These are phyloP conservation scores for Brachypodius melanocephalos DNA, from an alignment of 2,113 vertebrate genomes.

Conservation along the genomic window DNA sequence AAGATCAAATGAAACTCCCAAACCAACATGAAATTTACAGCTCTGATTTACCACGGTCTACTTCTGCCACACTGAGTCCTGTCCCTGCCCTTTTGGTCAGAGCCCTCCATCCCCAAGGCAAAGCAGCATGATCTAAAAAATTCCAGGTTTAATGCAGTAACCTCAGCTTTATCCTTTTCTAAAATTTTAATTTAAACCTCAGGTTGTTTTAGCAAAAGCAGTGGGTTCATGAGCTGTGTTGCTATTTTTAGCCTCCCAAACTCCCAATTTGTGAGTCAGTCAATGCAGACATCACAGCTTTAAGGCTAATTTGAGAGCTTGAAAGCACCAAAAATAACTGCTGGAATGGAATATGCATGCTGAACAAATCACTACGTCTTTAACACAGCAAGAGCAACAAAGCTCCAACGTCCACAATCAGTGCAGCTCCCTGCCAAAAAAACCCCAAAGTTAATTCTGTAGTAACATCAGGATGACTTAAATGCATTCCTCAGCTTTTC, in stretches of 20 bases:
- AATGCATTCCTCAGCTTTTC: neutral
- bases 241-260: neutral
- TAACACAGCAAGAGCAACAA: neutral
- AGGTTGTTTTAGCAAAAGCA: neutral
- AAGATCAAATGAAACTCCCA: neutral
- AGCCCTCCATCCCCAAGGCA: neutral
- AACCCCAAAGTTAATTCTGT: neutral
- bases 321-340: conserved; percentile 30
- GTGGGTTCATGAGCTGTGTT: neutral
- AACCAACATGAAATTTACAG: neutral
- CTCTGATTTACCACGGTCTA: neutral
- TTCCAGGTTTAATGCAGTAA: neutral
- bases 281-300: neutral
- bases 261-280: neutral
- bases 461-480: neutral
- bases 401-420: neutral
- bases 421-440: neutral
- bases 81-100: neutral
- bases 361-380: conserved; percentile 25
- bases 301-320: conserved; percentile 24
- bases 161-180: neutral
- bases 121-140: neutral
- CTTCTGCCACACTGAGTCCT: neutral
- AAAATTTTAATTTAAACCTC: neutral
- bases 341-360: neutral